Evolutionary conservation across 2,113 vertebrate species (phyloP).

Genomic region (Microtus ochrogaster): DNA sequence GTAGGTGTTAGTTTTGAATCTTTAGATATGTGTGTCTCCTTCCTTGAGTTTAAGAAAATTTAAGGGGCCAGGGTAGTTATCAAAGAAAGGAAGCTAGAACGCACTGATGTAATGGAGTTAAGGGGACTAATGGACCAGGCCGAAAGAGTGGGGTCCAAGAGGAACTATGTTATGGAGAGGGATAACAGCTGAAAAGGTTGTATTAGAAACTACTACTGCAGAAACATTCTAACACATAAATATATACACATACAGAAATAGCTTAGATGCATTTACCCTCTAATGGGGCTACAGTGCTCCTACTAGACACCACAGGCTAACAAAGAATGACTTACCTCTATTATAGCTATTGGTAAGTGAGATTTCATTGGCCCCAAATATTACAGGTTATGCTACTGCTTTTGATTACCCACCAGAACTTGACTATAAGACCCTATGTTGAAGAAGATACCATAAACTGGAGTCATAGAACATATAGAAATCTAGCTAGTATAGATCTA

Average conservation of each 20-base stretch:
- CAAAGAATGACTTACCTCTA: not conserved
- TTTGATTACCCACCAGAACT: not conserved
- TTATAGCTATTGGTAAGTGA: not conserved
- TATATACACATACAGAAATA: not conserved
- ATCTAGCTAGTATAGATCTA: not conserved
- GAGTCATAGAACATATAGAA: not conserved
- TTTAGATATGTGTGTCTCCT: not conserved
- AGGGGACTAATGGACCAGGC: no score
- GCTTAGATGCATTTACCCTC: not conserved
- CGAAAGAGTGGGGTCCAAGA: not conserved
- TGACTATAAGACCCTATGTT: not conserved
- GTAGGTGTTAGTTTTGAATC: not conserved
- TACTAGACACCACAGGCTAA: not conserved
- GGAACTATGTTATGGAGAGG: not conserved
- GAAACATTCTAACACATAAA: not conserved
- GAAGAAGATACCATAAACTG: not conserved
- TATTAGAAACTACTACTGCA: not conserved
- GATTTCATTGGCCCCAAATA: not conserved
- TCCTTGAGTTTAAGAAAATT: not conserved
- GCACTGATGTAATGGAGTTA: not conserved
- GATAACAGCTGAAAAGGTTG: not conserved
- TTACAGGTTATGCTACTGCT: no score
- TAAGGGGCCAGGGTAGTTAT: not conserved
- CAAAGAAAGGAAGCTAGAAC: not conserved
- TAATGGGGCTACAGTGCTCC: no score